Percentiles rank a stretch among this genome's conserved stretches.
Conservation (phyloP, 2,797 vertebrate species). For the Pseudopleuronectes americanus region DNA sequence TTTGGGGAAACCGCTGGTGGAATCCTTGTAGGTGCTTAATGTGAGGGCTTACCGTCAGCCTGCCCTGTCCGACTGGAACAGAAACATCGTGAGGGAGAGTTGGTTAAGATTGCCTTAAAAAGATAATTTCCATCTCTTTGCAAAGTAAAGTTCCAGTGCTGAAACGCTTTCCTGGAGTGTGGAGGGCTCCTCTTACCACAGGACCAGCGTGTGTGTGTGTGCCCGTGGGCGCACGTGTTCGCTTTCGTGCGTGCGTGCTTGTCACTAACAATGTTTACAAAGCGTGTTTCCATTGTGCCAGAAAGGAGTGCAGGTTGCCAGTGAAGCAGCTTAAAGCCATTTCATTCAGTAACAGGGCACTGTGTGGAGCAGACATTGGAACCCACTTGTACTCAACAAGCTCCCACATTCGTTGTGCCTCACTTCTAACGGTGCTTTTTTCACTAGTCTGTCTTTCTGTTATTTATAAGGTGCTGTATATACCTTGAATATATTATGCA, state of each 20-base stretch:
- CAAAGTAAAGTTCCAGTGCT: not conserved
- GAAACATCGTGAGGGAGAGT: not conserved
- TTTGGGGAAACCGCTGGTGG: conserved; percentile 68
- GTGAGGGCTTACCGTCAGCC: not conserved
- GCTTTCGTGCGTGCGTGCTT: not conserved
- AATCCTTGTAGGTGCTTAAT: conserved; percentile 42
- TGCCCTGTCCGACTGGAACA: conserved; percentile 40
- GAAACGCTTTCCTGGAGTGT: not conserved
- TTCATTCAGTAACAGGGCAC: conserved; percentile 62
- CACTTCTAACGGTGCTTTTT: conserved; percentile 97
- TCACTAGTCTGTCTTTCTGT: conserved; percentile 87
- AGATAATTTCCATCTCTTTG: not conserved
- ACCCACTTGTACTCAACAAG: conserved; percentile 85
- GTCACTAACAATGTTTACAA: not conserved
- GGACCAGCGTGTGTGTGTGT: not conserved
- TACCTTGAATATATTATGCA: conserved; percentile 97
- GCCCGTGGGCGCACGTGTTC: too few relatives aligned
- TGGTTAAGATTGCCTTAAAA: not conserved
- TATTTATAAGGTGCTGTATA: conserved; percentile 96
- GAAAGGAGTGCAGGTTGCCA: conserved; percentile 23
- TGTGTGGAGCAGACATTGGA: conserved; percentile 83
- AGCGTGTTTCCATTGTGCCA: conserved; percentile 35
- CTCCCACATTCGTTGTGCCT: conserved; percentile 93
- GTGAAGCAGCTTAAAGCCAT: conserved; percentile 43
- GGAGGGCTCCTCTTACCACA: not conserved